Base-by-base conservation (phyloP, 2,113 vertebrate species). In the Anser cygnoides region DNA sequence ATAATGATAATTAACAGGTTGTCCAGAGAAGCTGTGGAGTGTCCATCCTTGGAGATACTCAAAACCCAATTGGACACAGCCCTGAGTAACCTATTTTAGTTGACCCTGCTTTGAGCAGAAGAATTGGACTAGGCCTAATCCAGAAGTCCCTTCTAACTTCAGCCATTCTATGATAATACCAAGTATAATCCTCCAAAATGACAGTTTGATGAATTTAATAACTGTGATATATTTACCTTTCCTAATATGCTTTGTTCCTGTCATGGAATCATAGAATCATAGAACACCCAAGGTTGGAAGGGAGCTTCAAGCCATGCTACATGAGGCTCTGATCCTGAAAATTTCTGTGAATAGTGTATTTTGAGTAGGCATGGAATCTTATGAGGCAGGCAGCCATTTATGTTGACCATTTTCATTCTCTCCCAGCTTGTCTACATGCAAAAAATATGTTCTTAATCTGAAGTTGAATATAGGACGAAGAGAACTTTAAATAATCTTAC, bases 391-490 rank as follows among this genome's bases (percentile, higher is more conserved):
- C 11, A 80, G 4, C 5, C 33, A 21, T 84, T 84, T 90, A 63
- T 75, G 49, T 2, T 29, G 13, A 76, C 2, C 17, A 46, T 94
- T 93, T 78, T 62, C 17, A 28, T 83, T 91, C 6, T 3, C 11
- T 84, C 31, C 1, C 33, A 58, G 4, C 43, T 86, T 70, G 21
- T 61, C 84, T 61, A 50, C 2, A 11, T 35, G 19, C 3, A 87
- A 95, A 95, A 92, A 90, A 61, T n/a, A 61, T 17, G 2, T 61
- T 63, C 75, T 78, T 87, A 78, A 21, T 58, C 57, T 81, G 79
- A 84, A 78, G 33, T 9, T 50, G 20, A 54, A 3, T 65, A 37
- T 54, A 87, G 63, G 54, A 66, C 22, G 68, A 76, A 66, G 23
- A 74, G 28, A n/a, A 79, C 31, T 50, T 81, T 57, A 82, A 81